phyloP scores from a whole-genome alignment of 2,888 invertebrate species.

The Corbicula japonica region DNA sequence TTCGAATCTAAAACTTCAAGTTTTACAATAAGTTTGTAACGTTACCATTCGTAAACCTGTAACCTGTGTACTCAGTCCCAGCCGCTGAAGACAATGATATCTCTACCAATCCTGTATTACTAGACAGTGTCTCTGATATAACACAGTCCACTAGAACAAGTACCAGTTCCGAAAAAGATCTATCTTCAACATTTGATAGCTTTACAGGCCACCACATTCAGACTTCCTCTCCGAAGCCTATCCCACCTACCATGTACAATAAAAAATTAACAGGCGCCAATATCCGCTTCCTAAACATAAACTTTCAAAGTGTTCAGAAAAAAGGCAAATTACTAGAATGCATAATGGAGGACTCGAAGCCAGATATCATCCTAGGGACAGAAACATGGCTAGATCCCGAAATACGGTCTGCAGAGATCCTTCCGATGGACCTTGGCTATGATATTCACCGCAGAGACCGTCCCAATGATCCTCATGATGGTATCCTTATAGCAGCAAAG shows the following conservation, averaged over 20 bases:
- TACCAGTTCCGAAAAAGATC: not conserved
- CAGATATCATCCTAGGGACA: constrained; percentile 10
- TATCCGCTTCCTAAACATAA: constrained; percentile 12
- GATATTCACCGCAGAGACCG: constrained; percentile 3
- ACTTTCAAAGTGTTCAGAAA: constrained; percentile 17
- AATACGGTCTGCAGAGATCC: constrained; percentile 8
- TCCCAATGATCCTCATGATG: not conserved
- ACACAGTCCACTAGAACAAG: constrained; percentile 19
- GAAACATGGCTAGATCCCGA: constrained; percentile 17
- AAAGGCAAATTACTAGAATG: constrained; percentile 12
- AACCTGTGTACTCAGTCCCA: constrained; percentile 18
- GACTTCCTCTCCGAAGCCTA: constrained; percentile 9
- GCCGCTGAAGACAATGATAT: not conserved
- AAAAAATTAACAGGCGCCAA: not conserved
- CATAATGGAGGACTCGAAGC: constrained; percentile 2
- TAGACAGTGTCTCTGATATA: constrained; percentile 18
- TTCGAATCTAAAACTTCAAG: no score
- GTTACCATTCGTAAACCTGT: no score
- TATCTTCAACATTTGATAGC: constrained; percentile 2
- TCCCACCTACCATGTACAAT: not conserved
- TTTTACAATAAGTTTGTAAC: no score
- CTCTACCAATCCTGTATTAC: not conserved
- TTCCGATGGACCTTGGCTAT: not conserved
- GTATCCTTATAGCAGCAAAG: not conserved
- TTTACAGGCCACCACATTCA: not conserved